Evolutionary conservation across 2,113 vertebrate species (phyloP).

Genomic region (Phyllostomus hastatus): DNA sequence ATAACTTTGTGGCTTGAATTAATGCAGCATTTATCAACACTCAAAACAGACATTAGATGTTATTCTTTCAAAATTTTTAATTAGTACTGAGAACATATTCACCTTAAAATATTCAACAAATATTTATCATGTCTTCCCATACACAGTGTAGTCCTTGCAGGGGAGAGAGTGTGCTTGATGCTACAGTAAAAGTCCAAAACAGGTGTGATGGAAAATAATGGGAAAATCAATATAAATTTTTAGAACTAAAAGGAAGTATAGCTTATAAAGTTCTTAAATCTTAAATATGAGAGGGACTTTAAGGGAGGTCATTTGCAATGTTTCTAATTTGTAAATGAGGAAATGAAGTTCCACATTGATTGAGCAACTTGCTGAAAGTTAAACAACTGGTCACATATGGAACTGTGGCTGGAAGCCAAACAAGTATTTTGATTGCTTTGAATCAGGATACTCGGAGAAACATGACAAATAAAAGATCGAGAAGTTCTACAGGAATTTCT

Average conservation of each 20-base stretch:
- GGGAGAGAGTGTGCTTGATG: neutral
- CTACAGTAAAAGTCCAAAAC: neutral
- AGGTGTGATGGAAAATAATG: neutral
- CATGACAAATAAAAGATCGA: neutral
- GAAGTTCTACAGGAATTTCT: neutral
- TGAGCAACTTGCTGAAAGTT: neutral
- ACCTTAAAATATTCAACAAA: neutral
- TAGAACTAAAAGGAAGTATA: neutral
- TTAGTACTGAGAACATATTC: neutral
- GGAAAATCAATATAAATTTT: neutral
- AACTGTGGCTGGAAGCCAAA: neutral
- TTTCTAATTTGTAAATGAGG: neutral
- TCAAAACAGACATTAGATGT: neutral
- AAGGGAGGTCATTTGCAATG: neutral
- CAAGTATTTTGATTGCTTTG: slow-evolving; percentile 12
- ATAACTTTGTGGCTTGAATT: neutral
- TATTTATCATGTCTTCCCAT: neutral
- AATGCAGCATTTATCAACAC: neutral
- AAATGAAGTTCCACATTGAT: neutral
- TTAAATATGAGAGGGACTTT: neutral
- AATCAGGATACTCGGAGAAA: neutral
- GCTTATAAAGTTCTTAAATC: neutral
- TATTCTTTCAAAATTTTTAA: neutral
- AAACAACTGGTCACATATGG: neutral
- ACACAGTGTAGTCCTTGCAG: neutral